Evolutionary conservation across 2,888 invertebrate genomes (phyloP), one percentile per base, ranked within the genome.

Genomic region (Acrobasis suavella): DNA sequence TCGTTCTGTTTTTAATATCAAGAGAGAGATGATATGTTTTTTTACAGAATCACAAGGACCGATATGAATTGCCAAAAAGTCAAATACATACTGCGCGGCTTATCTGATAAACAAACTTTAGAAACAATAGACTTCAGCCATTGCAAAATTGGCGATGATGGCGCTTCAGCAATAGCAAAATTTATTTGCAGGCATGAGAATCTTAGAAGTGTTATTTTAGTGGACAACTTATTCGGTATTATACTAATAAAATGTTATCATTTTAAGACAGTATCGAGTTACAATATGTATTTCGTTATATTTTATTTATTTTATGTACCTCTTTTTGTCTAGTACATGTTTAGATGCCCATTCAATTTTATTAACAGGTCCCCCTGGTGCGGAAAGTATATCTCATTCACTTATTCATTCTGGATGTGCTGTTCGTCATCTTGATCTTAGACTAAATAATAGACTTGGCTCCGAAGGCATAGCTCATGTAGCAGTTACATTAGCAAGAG

Each of bases 51-150:
- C 39, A 92, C 91, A 1, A 82, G 91, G 70, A 91, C 80, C 68
- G 91, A 91, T 67, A 82, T 92, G 80, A 89, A 91, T 72, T 92
- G 92, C 62, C 88, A 87, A 74, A 84, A 81, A 73, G 74, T 90
- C 0, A 93, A 89, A 76, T 89, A 88, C 67, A 81, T 93, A 65
- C 77, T 93, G 50, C 85, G 91, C 3, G 91, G 91, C 37, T 65
- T 93, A 63, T 78, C 80, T 46, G 87, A 90, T 52, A 85, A 79
- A 67, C 72, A 80, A 66, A 76, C 88, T 69, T 70, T 95, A 58
- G 87, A 92, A 63, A 93, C 93, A 55, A 71, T 95, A 55, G 94
- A 95, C 79, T 92, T 95, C 60, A 94, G 95, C 59, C 94, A 95
- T 72, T 95, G 95, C 76, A 92, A 93, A 75, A 92, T 95, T 65